Base-by-base conservation (phyloP, 2,888 invertebrate species). In the Synergus gifuensis region DNA sequence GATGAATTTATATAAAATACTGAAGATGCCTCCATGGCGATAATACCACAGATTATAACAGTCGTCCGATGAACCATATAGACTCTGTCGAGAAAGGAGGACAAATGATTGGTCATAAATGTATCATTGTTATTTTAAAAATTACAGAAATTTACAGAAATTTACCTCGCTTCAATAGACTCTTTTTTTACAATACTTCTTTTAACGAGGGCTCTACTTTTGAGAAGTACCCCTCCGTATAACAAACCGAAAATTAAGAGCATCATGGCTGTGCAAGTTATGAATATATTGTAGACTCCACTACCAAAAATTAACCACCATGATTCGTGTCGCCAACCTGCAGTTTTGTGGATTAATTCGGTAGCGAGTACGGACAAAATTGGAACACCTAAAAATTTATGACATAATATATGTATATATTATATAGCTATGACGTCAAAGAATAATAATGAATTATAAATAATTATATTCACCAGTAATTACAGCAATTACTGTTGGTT, bases 261-360 rank as follows among this genome's bases (percentile, higher is more conserved):
- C 87, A 97, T 94, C 80, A 96, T 93, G 46, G 94, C 94, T 85
- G 95, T 95, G 79, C 96, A 96, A 76, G 94, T 94, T 44, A 95
- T 93, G 89, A 95, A 96, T 86, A 96, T 95, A 83, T 94, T 93
- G 87, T 95, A 95, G 78, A 95, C 93, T 22, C 94, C 92, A 36
- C 94, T 93, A 40, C 93, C 93, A 77, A 93, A 93, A 82, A 94
- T 93, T 83, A 95, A 91, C 95, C 95, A 95, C 95, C 95, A 95
- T 69, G 95, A 94, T 60, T 93, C 94, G 28, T 94, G 92, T 83
- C 92, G 85, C 93, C 94, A 89, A 90, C 93, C 93, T 92, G 95
- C 92, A 89, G 94, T 95, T 78, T 95, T 94, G 85, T 95, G 95
- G 85, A 95, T 95, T 73, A 96, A 92, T 82, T 95, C 94, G 66